Conservation (phyloP, 2,888 invertebrate genomes). For the Agonopterix subpropinquella region DNA sequence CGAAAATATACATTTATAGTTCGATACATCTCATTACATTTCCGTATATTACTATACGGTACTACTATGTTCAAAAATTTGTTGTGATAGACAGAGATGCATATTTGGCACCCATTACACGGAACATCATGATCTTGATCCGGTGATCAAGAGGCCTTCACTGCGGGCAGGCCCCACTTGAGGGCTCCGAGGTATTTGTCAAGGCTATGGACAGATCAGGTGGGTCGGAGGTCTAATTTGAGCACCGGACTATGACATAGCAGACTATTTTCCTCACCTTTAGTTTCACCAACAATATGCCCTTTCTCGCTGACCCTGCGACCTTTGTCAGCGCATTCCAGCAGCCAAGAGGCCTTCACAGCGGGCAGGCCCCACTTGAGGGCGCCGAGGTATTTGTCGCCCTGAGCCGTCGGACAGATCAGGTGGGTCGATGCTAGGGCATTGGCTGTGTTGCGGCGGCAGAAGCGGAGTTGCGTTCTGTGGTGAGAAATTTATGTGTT, state of each 20-base stretch:
- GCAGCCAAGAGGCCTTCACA: conserved; percentile 85
- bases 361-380: conserved; percentile 91
- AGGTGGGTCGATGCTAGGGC: conserved; percentile 86
- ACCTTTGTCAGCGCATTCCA: conserved; percentile 79
- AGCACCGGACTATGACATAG: no score
- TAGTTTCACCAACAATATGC: conserved; percentile 77
- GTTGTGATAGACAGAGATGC: no score
- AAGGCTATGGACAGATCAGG: conserved; percentile 81
- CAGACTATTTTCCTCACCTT: conserved; percentile 31
- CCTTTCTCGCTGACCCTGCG: conserved; percentile 68
- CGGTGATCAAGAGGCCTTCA: no score
- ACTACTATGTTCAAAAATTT: no score
- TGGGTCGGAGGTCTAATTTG: conserved; percentile 76
- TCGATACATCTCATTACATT: no score
- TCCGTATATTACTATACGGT: no score
- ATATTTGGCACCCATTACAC: no score
- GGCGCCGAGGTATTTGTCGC: conserved; percentile 89
- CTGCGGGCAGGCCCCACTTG: conserved; percentile 91
- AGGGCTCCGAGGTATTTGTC: conserved; percentile 89
- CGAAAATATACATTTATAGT: no score
- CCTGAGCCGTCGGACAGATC: conserved; percentile 81
- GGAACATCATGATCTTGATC: no score
- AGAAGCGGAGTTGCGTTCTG: conserved; percentile 64
- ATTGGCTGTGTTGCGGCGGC: conserved; percentile 53
- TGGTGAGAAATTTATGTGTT: neutral